phyloP scores from a whole-genome alignment of 2,113 vertebrate genomes.

The Vidua macroura region DNA sequence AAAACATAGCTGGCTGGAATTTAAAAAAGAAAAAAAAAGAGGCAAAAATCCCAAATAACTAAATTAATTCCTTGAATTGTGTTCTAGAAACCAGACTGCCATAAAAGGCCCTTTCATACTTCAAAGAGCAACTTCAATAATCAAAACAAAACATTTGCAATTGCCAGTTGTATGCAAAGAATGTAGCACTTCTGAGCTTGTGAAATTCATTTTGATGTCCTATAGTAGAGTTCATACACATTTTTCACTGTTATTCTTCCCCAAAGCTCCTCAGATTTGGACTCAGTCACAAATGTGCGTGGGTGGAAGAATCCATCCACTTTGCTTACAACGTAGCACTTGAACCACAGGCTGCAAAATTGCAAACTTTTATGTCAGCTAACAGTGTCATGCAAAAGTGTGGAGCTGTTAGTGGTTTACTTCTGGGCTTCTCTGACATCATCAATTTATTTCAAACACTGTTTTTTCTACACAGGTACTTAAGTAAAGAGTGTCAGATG shows the following conservation, averaged over 20 bases:
- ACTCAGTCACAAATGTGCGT: not conserved
- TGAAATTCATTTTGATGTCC: not conserved
- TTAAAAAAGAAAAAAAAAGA: not conserved
- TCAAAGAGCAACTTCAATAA: constrained; percentile 35
- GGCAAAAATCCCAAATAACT: not conserved
- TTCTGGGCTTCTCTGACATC: not conserved
- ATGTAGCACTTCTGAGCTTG: not conserved
- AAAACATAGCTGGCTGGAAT: not conserved
- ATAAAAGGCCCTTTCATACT: constrained; percentile 38
- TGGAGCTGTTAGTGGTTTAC: not conserved
- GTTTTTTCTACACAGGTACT: not conserved
- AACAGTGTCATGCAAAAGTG: not conserved
- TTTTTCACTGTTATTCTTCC: not conserved
- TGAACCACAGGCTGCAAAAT: not conserved
- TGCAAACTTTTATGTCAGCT: not conserved
- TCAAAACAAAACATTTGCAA: constrained; percentile 28
- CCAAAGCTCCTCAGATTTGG: not conserved
- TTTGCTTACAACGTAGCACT: not conserved
- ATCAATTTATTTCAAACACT: not conserved
- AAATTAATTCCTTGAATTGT: constrained; percentile 18
- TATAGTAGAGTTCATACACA: not conserved
- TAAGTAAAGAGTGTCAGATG: not conserved
- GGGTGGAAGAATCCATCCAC: not conserved
- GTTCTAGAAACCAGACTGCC: not conserved
- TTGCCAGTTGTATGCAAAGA: constrained; percentile 1